Evolutionary conservation across 2,888 invertebrate genomes (phyloP), one percentile per base, ranked within the genome.

Genomic region (Agrochola circellaris): DNA sequence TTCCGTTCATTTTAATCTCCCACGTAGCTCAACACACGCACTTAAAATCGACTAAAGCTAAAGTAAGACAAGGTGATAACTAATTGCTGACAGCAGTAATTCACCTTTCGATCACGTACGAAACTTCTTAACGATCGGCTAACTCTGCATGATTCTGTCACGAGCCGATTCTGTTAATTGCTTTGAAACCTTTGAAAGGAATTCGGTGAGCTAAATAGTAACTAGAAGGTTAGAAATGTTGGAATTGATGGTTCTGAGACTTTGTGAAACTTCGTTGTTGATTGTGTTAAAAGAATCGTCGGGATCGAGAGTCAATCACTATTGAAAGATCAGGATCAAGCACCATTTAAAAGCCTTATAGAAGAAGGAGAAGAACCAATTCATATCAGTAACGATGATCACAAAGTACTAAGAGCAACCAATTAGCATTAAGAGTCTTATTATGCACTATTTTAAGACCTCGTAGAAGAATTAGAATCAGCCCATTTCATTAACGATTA

Each of bases 81-180:
- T 81, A 88, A 89, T 89, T 84, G 76, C 79, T 84, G 81, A 81
- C 85, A 77, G 62, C 80, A 70, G 84, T 83, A 81, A 79, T 83
- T 77, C 73, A 42, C 75, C 70, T 83, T 72, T 86, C 84, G 71
- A 88, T 91, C 91, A 90, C 89, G 89, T 81, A 85, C 82, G 82
- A 84, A 87, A 84, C 79, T 86, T 83, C 80, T 86, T 82, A 86
- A 79, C 80, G 70, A 83, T 30, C 65, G 13, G 34, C 38, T 38
- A 60, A 79, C 65, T 89, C 88, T 87, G 76, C 91, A 91, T 90
- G 83, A 81, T 85, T 81, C 79, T 85, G 84, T 89, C 92, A 92
- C 92, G 92, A 89, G 79, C 73, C 77, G 88, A 79, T 83, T 91
- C 64, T 74, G 87, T 91, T 91, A 87, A 87, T 89, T 87, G 68